phyloP scores from a whole-genome alignment of 2,797 vertebrate species.

The Potorous gilbertii region DNA sequence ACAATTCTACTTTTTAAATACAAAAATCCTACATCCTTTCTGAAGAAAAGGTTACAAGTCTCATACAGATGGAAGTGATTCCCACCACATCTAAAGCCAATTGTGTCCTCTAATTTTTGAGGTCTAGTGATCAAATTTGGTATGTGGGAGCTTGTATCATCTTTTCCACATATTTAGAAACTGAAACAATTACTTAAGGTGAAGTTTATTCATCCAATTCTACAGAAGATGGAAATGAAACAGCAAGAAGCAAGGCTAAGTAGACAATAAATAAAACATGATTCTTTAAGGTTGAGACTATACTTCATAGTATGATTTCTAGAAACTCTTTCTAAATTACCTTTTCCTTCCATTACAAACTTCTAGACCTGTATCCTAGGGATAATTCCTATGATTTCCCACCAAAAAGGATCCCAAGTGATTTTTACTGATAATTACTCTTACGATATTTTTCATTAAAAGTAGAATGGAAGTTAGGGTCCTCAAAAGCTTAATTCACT shows the following conservation, averaged over 20 bases:
- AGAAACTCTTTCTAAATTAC: neutral
- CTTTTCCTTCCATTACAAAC: neutral
- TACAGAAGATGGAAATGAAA: neutral
- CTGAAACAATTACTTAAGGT: neutral
- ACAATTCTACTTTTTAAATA: neutral
- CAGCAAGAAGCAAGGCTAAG: neutral
- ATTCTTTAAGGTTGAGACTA: neutral
- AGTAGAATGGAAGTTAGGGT: neutral
- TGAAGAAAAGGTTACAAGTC: neutral
- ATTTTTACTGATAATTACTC: neutral
- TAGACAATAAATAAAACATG: neutral
- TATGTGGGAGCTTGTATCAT: neutral
- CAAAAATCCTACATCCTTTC: neutral
- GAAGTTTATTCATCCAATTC: neutral
- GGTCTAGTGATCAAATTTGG: neutral
- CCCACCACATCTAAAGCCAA: neutral
- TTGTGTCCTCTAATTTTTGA: neutral
- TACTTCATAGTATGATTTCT: neutral
- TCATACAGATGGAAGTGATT: neutral
- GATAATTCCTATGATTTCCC: neutral
- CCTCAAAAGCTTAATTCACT: neutral
- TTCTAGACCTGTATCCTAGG: neutral
- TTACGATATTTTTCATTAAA: neutral
- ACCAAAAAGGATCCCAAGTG: neutral
- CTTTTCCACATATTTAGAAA: conserved; percentile 14